phyloP scores from a whole-genome alignment of 2,797 vertebrate genomes.

The Micromesistius poutassou region DNA sequence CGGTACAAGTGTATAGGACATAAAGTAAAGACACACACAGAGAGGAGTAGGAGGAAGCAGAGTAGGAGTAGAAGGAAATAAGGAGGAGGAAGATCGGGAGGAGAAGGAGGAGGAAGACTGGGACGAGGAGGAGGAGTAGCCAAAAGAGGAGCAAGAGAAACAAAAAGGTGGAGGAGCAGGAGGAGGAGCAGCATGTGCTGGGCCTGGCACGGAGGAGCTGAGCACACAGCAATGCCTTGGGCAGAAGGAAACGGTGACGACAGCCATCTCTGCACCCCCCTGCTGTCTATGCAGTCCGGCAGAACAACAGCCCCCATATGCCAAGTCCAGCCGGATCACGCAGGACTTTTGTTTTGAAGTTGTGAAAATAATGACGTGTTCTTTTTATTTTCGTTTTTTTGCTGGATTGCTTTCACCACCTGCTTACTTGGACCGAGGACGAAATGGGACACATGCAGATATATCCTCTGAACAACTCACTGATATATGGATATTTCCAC shows the following conservation, averaged over 20 bases:
- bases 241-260: background rate
- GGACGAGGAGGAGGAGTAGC: background rate
- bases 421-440: too few species aligned
- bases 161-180: too few species aligned
- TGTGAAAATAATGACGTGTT: conserved; percentile 30
- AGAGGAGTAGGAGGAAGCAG: background rate
- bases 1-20: background rate
- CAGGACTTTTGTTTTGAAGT: conserved; percentile 23
- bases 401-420: conserved; percentile 37
- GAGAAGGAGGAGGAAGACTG: background rate
- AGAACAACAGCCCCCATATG: conserved; percentile 8
- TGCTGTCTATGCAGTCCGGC: too few species aligned
- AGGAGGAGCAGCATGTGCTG: too few species aligned
- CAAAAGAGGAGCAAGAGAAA: background rate
- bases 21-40: background rate
- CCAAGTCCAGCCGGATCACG: conserved; percentile 48
- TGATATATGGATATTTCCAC: conserved; percentile 24
- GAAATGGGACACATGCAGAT: conserved; percentile 21
- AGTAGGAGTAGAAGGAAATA: too few species aligned
- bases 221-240: too few species aligned
- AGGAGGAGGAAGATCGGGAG: background rate
- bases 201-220: too few species aligned
- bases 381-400: conserved; percentile 31
- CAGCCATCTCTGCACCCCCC: background rate
- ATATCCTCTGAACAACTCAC: conserved; percentile 47